A percentile compares a stretch with the other conserved stretches of the same genome.
Conservation (phyloP, 2,797 vertebrate species). For the Centropyge bicolor region DNA sequence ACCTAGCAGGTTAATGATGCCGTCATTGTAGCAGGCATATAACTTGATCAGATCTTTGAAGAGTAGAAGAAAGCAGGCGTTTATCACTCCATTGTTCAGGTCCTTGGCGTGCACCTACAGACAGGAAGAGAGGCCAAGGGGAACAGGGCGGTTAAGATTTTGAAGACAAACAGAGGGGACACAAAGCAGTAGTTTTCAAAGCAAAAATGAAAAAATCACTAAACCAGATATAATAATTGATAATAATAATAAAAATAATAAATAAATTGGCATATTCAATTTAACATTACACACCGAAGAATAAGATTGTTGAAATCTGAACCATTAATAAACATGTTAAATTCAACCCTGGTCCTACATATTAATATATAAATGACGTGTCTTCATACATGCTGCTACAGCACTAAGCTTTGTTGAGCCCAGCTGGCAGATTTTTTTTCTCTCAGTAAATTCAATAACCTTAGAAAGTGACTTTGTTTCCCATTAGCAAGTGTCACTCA, state of each 20-base stretch:
- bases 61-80: slow-evolving; percentile 96
- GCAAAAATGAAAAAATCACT: background rate
- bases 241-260: no score
- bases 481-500: slow-evolving; percentile 80
- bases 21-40: slow-evolving; percentile 99
- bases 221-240: no score
- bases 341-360: background rate
- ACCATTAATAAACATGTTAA: background rate
- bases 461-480: slow-evolving; percentile 30
- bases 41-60: slow-evolving; percentile 99
- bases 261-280: no score
- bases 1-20: slow-evolving; percentile 98
- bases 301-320: background rate
- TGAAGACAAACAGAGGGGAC: background rate
- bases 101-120: slow-evolving; percentile 93
- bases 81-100: slow-evolving; percentile 95
- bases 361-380: background rate
- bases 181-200: background rate
- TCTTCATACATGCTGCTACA: slow-evolving; percentile 14
- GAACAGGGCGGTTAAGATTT: background rate
- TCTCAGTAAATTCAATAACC: slow-evolving; percentile 8
- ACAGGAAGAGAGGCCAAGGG: slow-evolving; percentile 10
- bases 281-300: background rate
- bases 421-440: slow-evolving; percentile 11
- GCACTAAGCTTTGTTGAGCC: background rate